Evolutionary conservation across 2,888 invertebrate genomes (phyloP).

Genomic region (Metellina segmentata): DNA sequence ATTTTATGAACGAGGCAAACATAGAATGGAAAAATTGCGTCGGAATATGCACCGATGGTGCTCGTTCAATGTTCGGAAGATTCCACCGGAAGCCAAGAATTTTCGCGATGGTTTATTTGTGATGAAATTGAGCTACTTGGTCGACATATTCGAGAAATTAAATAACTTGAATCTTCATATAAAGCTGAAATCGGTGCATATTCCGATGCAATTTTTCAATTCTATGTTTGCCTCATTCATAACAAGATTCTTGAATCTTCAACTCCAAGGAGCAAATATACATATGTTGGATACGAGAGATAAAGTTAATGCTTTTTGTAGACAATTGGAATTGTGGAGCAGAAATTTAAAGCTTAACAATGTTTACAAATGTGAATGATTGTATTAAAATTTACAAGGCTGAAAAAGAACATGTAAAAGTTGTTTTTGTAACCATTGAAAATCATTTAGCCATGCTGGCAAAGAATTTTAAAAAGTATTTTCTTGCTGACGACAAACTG

Average conservation of each 20-base stretch:
- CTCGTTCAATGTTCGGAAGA: conserved; percentile 52
- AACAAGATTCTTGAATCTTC: no score
- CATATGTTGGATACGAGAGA: not conserved
- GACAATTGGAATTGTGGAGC: conserved; percentile 63
- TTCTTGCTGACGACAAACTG: conserved; percentile 28
- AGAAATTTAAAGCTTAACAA: conserved; percentile 57
- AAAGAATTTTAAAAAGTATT: not conserved
- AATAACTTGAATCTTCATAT: conserved; percentile 37
- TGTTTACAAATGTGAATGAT: not conserved
- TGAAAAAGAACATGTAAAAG: no score
- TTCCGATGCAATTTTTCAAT: no score
- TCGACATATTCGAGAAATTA: conserved; percentile 54
- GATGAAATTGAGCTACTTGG: conserved; percentile 50
- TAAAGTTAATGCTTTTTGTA: conserved; percentile 58
- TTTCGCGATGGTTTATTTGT: conserved; percentile 50
- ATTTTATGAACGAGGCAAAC: conserved; percentile 53
- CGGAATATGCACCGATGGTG: conserved; percentile 67
- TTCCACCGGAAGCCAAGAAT: conserved; percentile 41
- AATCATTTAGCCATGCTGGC: no score
- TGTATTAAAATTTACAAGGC: no score
- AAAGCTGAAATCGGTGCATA: no score
- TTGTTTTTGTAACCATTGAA: no score
- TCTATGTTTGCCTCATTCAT: no score
- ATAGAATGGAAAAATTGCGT: conserved; percentile 60
- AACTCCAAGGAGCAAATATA: no score